phyloP scores from a whole-genome alignment of 2,797 vertebrate species.

The Lepilemur septentrionalis region DNA sequence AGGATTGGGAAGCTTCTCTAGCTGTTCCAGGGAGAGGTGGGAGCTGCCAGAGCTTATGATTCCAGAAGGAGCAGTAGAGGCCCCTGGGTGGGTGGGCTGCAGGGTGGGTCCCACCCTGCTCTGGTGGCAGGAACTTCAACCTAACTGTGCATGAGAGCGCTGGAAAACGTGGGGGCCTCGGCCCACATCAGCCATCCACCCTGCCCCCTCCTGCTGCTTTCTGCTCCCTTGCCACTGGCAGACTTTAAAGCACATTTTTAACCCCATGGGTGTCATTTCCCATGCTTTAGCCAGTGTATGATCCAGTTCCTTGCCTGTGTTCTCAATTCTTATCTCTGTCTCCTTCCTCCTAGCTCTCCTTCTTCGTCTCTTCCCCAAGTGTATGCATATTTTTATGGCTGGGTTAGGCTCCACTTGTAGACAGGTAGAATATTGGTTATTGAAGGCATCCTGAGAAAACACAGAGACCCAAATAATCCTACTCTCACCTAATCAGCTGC shows the following conservation, averaged over 20 bases:
- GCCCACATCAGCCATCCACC: background rate
- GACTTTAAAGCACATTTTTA: background rate
- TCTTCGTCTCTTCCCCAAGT: background rate
- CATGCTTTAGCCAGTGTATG: background rate
- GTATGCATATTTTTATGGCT: background rate
- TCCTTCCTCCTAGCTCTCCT: background rate
- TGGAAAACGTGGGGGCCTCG: accelerated
- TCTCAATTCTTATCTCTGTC: background rate
- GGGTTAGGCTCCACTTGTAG: background rate
- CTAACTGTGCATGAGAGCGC: background rate
- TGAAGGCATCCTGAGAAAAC: background rate
- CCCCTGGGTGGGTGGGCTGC: background rate
- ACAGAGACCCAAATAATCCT: background rate
- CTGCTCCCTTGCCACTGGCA: background rate
- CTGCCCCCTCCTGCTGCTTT: background rate
- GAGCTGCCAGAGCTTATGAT: background rate
- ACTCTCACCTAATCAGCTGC: background rate
- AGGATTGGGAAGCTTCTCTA: too few species aligned
- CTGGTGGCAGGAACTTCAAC: background rate
- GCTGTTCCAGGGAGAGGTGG: background rate
- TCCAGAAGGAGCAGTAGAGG: background rate
- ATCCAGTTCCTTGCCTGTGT: background rate
- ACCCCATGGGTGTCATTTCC: background rate
- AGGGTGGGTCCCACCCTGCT: background rate
- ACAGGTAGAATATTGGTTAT: background rate